Evolutionary conservation across 2,888 invertebrate species (phyloP), one percentile per base, ranked within the genome.

Genomic region (Furcula furcula): DNA sequence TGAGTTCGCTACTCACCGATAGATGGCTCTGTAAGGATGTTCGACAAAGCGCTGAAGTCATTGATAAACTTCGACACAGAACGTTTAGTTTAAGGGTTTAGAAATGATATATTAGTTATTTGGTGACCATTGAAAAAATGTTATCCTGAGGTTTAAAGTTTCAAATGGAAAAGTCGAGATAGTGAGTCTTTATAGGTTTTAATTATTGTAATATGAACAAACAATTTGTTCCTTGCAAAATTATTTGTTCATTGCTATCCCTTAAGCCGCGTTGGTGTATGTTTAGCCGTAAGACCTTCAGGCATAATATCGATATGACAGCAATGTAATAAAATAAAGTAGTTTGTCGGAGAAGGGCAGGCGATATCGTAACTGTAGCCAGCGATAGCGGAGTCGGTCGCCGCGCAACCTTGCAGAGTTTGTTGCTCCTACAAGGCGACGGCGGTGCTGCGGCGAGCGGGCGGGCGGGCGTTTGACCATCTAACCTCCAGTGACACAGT

Each of bases 341-440:
- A 76, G 75, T 79, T 76, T 66, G 74, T 55, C 49, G 72, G 82
- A 85, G 85, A 86, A 86, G 86, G 86, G 86, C 82, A 81, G 66
- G 69, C 69, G 79, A 81, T 83, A 85, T 84, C 76, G 81, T 80
- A 82, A 79, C 78, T 76, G 79, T 76, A 72, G 84, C 67, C 59
- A 64, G 68, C 75, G 81, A 81, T 79, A 79, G 81, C 75, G 65
- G 65, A 75, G 75, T 75, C 65, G 68, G 74, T 65, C 76, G 76
- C 65, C 58, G 65, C 71, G 75, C 85, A 86, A 87, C 87, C 87
- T 87, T 87, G 87, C 83, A 84, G 81, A 85, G 88, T 85, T 87
- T 86, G 82, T 87, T 87, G 87, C 72, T 76, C 86, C 82, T 70
- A 45, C 55, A 50, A 52, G 46, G 63, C 53, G 55, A 53, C 49